phyloP scores from a whole-genome alignment of 2,888 invertebrate species.

The Meteorus colon region DNA sequence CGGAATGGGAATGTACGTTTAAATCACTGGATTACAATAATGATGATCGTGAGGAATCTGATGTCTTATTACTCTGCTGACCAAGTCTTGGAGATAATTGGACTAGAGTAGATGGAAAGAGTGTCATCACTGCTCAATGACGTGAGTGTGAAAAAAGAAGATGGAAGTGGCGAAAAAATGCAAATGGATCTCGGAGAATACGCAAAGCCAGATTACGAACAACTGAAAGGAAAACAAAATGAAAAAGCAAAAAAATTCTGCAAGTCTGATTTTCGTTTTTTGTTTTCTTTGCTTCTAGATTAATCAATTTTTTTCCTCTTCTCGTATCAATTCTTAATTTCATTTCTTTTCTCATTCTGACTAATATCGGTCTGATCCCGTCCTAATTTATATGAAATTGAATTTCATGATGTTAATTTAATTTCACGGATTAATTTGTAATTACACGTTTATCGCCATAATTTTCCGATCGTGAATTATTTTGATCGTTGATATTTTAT shows the following conservation, averaged over 20 bases:
- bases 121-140: not conserved
- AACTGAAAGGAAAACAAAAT: constrained; percentile 1
- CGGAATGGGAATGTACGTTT: constrained; percentile 94
- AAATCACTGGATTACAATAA: constrained; percentile 62
- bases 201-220: not conserved
- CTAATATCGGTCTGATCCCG: not conserved
- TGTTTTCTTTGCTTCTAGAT: constrained; percentile 17
- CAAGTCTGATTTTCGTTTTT: constrained; percentile 42
- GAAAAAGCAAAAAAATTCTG: constrained; percentile 21
- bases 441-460: constrained; percentile 20
- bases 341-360: constrained; percentile 29
- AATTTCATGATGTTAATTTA: constrained; percentile 10
- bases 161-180: not conserved
- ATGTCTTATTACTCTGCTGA: constrained; percentile 6
- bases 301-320: constrained; percentile 31
- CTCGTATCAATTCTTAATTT: constrained; percentile 14
- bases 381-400: constrained; percentile 1
- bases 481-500: constrained; percentile 30
- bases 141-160: constrained; percentile 12
- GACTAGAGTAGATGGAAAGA: not conserved
- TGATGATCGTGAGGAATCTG: not conserved
- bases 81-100: constrained; percentile 9
- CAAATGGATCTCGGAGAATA: constrained; percentile 19
- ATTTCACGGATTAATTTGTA: constrained; percentile 12
- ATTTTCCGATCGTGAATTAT: constrained; percentile 13